These are phyloP conservation scores for Neopipo cinnamomea DNA, from an alignment of 2,113 vertebrate species.

Conservation along the genomic window DNA sequence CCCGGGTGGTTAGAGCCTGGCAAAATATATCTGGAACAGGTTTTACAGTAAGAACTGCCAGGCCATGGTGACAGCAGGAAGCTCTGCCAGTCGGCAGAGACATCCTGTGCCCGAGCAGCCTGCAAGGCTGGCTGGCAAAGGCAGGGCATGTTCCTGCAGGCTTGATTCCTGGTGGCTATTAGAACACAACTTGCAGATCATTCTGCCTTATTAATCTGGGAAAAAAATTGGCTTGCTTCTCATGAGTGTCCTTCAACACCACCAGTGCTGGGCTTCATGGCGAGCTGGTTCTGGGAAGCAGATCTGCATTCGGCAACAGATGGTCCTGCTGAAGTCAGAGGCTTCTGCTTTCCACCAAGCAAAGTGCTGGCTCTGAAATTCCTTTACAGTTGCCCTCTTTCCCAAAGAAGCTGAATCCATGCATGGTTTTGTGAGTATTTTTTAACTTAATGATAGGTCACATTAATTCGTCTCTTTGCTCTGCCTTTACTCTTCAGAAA, in stretches of 20 bases:
- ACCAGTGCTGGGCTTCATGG: neutral
- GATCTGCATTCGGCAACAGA: neutral
- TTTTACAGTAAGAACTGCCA: neutral
- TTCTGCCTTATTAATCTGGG: neutral
- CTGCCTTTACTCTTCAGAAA: conserved; percentile 19
- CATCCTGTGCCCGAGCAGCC: neutral
- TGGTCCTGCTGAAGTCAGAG: neutral
- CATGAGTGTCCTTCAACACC: neutral
- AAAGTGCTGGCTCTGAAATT: neutral
- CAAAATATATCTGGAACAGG: neutral
- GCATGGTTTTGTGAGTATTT: neutral
- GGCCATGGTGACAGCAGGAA: neutral
- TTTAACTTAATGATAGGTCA: conserved; percentile 13
- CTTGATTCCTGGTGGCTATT: neutral
- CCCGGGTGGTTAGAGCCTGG: neutral
- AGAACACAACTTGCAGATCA: neutral
- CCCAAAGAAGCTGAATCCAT: neutral
- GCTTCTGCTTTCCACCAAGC: neutral
- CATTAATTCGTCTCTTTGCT: conserved; percentile 23
- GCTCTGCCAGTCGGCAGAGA: neutral
- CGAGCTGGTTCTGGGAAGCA: neutral
- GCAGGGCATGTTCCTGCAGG: neutral
- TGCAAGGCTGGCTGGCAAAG: neutral
- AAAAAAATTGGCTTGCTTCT: neutral
- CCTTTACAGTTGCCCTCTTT: neutral